Conservation (phyloP, 1,140 invertebrate genomes). For the Teleopsis dalmanni region DNA sequence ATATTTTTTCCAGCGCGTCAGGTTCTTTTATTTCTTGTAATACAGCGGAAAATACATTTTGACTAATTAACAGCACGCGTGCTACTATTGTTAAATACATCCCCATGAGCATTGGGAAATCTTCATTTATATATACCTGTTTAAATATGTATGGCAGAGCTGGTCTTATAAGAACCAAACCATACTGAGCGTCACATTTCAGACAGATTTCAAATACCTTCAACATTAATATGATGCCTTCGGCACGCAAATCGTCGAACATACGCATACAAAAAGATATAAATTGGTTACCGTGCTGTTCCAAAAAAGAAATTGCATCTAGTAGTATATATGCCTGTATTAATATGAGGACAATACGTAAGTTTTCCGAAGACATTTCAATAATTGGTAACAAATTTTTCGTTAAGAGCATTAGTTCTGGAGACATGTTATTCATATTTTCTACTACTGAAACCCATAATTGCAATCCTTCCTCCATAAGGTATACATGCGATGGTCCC, state of each 20-base stretch:
- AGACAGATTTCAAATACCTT: slow-evolving; percentile 66
- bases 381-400: slow-evolving; percentile 69
- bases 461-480: slow-evolving; percentile 86
- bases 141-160: slow-evolving; percentile 58
- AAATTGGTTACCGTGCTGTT: slow-evolving; percentile 60
- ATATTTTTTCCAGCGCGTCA: slow-evolving; percentile 59
- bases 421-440: slow-evolving; percentile 56
- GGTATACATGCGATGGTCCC: slow-evolving; percentile 75
- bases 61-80: slow-evolving; percentile 66
- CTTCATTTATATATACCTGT: slow-evolving; percentile 56
- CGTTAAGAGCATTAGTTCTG: slow-evolving; percentile 64
- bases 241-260: slow-evolving; percentile 68
- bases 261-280: slow-evolving; percentile 60
- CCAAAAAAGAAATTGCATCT: slow-evolving; percentile 69
- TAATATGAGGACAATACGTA: slow-evolving; percentile 69
- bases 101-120: slow-evolving; percentile 64
- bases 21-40: slow-evolving; percentile 49
- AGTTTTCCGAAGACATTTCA: slow-evolving; percentile 72
- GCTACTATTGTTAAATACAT: slow-evolving; percentile 71
- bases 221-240: slow-evolving; percentile 68
- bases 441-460: slow-evolving; percentile 81
- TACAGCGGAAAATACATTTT: slow-evolving; percentile 62
- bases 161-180: slow-evolving; percentile 58
- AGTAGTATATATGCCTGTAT: slow-evolving; percentile 78
- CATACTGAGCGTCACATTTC: slow-evolving; percentile 54